Base-by-base conservation (phyloP, 2,797 vertebrate genomes). In the Sebastes hubbsi region DNA sequence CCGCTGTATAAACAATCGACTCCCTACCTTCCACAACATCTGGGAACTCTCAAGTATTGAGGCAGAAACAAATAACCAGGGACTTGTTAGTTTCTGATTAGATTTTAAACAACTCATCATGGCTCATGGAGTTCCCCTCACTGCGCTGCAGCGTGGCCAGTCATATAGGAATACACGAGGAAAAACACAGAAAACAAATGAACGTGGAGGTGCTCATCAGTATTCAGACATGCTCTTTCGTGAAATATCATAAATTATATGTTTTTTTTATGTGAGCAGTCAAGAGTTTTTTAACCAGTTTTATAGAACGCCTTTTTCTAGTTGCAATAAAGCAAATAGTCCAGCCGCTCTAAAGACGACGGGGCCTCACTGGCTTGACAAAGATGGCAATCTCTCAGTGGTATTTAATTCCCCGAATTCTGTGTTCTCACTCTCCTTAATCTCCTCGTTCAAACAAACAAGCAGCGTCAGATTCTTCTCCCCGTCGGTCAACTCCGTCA, bases 361-460 rank as follows among this genome's bases (percentile, higher is more conserved):
- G 2, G 54, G 84, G 80, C 77, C 80, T 70, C 62, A 54, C 79
- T 52, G 67, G 76, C 79, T 73, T 49, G 20, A 92, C 77, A 85
- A 89, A 88, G 80, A 88, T 61, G 72, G 62, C 54, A 78, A 85
- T 84, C 80, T 88, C 95, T 95, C 94, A 90, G 91, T 94, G 94
- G 93, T 97, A 95, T 97, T 97, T 97, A 96, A 95, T 93, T 94
- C 96, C 93, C 95, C 96, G 95, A 96, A 97, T 97, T 97, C 94
- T 94, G 92, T 93, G 92, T 94, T 88, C 87, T 88, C 79, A 30
- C 95, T 94, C 94, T 95, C 68, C 85, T 95, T 97, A 97, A 98
- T 98, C 97, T 97, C 94, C 95, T 93, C 95, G 95, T 97, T 97
- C 96, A 96, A 97, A 97, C 97, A 97, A 97, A 97, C 96, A 97